Evolutionary conservation across 1,140 invertebrate species (phyloP), one percentile per base, ranked within the genome.

Genomic region (Heliconius congener): DNA sequence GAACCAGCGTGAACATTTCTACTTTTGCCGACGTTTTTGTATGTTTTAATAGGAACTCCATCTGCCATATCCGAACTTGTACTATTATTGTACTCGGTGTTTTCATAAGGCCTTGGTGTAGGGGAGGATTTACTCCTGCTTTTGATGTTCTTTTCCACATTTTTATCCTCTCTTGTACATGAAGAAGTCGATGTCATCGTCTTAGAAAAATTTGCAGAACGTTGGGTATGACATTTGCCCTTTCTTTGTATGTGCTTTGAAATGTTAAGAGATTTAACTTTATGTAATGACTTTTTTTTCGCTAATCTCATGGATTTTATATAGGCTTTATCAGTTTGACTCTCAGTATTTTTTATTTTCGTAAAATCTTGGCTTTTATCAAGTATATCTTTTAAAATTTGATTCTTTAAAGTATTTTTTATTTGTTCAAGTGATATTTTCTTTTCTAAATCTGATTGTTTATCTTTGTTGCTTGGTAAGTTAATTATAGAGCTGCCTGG

Each of bases 401-500:
- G 85, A 81, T 90, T 80, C 81, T 89, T 88, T 73, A 92, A 34
- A 81, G 88, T 74, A 83, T 88, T 86, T 83, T 91, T 92, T 80
- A 91, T 90, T 87, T 95, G 86, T 85, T 94, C 87, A n/a, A 91
- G 83, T 72, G 90, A 92, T 78, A 93, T 92, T 87, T 87, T 89
- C 55, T 84, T 88, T 27, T 85, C 79, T 46, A 84, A 18, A 66
- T 39, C 71, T 37, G 76, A 3, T 39, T 86, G 84, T 27, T 82
- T 78, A 37, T 84, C 78, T 5, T 87, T 42, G 85, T 95, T 95
- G 19, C 82, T 83, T 39, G 89, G 84, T n/a, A 90, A 86, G 79
- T 95, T 92, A 34, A 95, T 90, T 39, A 96, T 87, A 46, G 95
- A 96, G 79, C 94, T 95, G 46, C 90, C 89, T 6, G 95, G 95